Conservation (phyloP, 2,888 invertebrate species). For the Mimachlamys varia region DNA sequence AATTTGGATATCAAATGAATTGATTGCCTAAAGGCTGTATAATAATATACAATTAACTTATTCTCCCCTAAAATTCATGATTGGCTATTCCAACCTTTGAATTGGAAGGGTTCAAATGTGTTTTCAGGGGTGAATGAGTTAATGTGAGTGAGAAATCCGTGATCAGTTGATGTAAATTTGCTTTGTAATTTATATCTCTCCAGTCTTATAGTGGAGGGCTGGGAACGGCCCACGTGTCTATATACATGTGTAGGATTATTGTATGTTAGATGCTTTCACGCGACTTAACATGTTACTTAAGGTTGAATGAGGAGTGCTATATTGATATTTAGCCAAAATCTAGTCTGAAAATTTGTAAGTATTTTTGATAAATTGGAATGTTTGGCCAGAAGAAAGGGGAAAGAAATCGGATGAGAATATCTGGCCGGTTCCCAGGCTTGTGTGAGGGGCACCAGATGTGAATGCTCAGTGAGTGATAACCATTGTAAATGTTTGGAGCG, state of each 20-base stretch:
- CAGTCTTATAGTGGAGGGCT: neutral
- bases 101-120: too few species aligned
- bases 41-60: neutral
- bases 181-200: neutral
- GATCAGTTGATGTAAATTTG: neutral
- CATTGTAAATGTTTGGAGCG: neutral
- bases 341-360: constrained; percentile 31
- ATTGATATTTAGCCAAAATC: constrained; percentile 11
- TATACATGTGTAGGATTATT: neutral
- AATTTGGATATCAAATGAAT: neutral
- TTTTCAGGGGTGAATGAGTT: neutral
- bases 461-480: neutral
- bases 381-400: neutral
- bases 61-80: too few species aligned
- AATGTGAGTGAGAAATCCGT: constrained; percentile 7
- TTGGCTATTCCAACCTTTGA: too few species aligned
- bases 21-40: neutral
- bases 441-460: neutral
- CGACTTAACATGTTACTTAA: neutral
- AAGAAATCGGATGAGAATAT: neutral
- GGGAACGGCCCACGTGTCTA: neutral
- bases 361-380: constrained; percentile 31
- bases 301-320: constrained; percentile 6
- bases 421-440: neutral
- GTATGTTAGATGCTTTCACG: neutral